Conservation (phyloP, 2,888 invertebrate species). For the Blastobasis lacticolella region DNA sequence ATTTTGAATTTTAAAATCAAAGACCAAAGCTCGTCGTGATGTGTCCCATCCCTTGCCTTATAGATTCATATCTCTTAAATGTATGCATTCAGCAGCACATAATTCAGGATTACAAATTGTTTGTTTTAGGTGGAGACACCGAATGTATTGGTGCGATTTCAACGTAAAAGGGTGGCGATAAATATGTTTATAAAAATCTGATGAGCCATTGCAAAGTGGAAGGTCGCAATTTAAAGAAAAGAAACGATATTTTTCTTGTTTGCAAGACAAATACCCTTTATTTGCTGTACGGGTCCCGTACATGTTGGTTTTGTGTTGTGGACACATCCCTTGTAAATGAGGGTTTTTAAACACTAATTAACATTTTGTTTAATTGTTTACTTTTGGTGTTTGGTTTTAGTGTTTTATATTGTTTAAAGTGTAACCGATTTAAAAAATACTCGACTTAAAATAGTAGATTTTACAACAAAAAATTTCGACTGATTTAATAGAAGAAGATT, state of each 20-base stretch:
- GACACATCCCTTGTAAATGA: too few relatives aligned
- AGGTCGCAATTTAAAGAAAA: slow-evolving; percentile 36
- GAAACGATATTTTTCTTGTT: slow-evolving; percentile 47
- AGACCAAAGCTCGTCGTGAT: slow-evolving; percentile 23
- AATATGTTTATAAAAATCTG: slow-evolving; percentile 50
- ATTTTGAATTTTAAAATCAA: slow-evolving; percentile 3
- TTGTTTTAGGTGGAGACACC: slow-evolving; percentile 70
- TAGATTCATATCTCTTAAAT: slow-evolving; percentile 72
- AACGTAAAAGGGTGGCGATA: slow-evolving; percentile 69
- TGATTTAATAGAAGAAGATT: too few relatives aligned
- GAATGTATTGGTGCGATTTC: slow-evolving; percentile 68
- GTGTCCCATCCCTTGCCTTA: slow-evolving; percentile 48
- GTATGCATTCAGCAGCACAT: slow-evolving; percentile 73
- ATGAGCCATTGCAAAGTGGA: slow-evolving; percentile 53
- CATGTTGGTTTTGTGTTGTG: slow-evolving; percentile 26
- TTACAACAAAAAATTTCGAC: too few relatives aligned
- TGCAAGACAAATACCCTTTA: slow-evolving; percentile 54
- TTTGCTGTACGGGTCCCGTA: slow-evolving; percentile 27
- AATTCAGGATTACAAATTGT: slow-evolving; percentile 74
- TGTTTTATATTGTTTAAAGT: not conserved
- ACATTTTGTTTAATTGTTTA: not conserved
- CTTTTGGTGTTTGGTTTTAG: not conserved
- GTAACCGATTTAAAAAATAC: not conserved
- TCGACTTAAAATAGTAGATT: too few relatives aligned
- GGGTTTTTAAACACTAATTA: not conserved